Base-by-base conservation (phyloP, 2,888 invertebrate genomes). In the Allacma fusca region DNA sequence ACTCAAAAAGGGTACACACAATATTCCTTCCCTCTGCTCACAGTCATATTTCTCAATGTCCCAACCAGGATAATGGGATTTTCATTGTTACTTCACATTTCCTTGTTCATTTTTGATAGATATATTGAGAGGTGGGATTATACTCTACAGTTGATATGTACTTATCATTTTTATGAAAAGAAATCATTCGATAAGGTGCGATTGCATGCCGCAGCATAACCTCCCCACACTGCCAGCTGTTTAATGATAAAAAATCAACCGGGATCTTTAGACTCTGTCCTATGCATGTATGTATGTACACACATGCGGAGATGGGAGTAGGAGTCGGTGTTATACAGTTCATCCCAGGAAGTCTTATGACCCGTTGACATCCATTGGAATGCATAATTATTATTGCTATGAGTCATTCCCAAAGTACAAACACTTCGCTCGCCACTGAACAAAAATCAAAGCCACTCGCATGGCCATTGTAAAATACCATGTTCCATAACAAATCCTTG, bases 1-100 rank as follows among this genome's bases (percentile, higher is more conserved):
- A 44, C 44, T 70, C 69, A 70, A 70, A 19, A 68, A 68, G 40
- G 19, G 40, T 23, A 68, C 68, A 65, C 65, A 68, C 4, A 50
- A n/a, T n/a, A 50, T 50, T 50, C 4, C 50, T n/a, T 50, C 7
- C 50, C 50, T 50, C n/a, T 50, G n/a, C 19, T 9, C 34, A 34
- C 34, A 34, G 34, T 34, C 34, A 50, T 50, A 50, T 50, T 50
- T 50, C n/a, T 50, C 50, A 50, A 50, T 50, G 50, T 50, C 50
- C 50, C 50, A 50, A 50, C 19, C 16, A 50, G 50, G 50, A 50
- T 50, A 50, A 50, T 50, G 50, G 50, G 50, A 50, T 50, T 50
- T 50, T 50, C 50, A 50, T 50, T 50, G 50, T 50, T 50, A n/a
- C 50, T 50, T 34, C 19, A n/a, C 7, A 50, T 50, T 50, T 50